These are phyloP conservation scores for Diplodus sargus DNA, from an alignment of 2,797 vertebrate species.

Conservation along the genomic window DNA sequence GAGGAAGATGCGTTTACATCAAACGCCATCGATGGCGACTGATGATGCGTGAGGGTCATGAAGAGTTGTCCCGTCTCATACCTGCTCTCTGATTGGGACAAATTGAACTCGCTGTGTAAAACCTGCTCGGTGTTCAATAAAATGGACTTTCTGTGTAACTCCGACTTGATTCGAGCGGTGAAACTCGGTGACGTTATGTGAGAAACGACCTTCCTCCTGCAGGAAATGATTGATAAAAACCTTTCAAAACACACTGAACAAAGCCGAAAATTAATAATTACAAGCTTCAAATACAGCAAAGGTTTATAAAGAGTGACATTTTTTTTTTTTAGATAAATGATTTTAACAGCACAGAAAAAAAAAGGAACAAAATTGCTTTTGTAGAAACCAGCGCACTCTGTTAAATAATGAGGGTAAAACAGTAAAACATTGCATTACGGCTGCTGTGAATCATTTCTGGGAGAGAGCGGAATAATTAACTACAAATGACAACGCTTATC, in stretches of 20 bases:
- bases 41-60: too few relatives aligned
- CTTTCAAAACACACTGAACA: not conserved
- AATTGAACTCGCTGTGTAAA: not conserved
- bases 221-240: not conserved
- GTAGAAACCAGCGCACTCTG: not conserved
- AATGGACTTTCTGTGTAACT: not conserved
- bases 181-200: not conserved
- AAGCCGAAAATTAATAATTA: not conserved
- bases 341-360: not conserved
- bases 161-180: not conserved
- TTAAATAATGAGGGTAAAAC: constrained; percentile 14
- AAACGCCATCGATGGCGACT: too few relatives aligned
- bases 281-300: not conserved
- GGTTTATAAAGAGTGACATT: not conserved
- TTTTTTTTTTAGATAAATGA: not conserved
- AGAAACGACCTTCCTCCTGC: too few relatives aligned
- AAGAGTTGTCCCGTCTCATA: too few relatives aligned
- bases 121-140: not conserved
- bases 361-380: not conserved
- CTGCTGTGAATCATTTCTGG: constrained; percentile 17
- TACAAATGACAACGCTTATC: constrained; percentile 27
- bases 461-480: constrained; percentile 27
- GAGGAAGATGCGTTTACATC: too few relatives aligned
- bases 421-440: constrained; percentile 11
- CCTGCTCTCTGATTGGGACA: not conserved